Evolutionary conservation across 2,113 vertebrate species (phyloP).

Genomic region (Lanius collurio): DNA sequence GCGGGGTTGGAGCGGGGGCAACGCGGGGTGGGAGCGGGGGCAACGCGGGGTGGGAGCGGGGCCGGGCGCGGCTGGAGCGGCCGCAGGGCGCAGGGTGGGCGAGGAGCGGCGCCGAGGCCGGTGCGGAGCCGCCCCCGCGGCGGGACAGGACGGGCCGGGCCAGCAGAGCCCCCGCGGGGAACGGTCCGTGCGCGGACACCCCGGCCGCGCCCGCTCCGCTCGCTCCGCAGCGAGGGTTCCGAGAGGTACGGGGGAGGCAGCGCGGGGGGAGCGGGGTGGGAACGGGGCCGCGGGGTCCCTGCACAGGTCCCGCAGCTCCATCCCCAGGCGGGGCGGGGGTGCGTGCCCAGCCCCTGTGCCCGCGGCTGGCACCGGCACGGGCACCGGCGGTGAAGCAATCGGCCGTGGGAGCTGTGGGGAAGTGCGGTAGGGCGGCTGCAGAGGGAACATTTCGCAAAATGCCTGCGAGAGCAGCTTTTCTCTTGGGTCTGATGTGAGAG

Average conservation of each 20-base stretch:
- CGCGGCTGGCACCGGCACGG: neutral
- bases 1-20: no score
- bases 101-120: neutral
- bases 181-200: neutral
- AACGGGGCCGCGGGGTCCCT: neutral
- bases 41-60: no score
- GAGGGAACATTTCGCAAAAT: conserved; percentile 19
- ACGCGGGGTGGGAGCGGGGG: neutral
- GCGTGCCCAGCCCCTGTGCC: neutral
- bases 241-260: neutral
- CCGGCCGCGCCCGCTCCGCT: neutral
- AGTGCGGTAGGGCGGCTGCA: neutral
- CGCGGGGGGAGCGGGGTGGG: neutral
- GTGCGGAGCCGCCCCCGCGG: neutral
- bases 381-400: neutral
- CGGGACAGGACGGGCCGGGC: neutral
- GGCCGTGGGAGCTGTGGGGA: conserved; percentile 52
- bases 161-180: neutral
- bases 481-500: neutral
- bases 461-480: neutral
- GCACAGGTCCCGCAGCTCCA: neutral
- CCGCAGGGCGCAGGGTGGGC: no score
- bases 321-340: neutral
- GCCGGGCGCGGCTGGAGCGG: neutral
- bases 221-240: neutral